Evolutionary conservation across 2,888 invertebrate species (phyloP), one percentile per base, ranked within the genome.

Genomic region (Epiblema foenella): DNA sequence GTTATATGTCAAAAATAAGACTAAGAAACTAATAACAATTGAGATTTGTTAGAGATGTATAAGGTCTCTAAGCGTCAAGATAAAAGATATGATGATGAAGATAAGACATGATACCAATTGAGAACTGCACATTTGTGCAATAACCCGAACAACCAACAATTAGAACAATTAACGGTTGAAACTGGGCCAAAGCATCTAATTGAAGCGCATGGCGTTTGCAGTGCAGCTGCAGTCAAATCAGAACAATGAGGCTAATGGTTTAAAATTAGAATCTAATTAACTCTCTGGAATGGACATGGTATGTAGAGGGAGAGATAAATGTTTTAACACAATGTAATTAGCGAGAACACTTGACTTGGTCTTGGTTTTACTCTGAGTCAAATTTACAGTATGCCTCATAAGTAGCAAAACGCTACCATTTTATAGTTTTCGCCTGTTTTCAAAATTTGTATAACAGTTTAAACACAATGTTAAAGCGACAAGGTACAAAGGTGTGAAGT

Each of bases 141-240:
- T 33, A 65, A 58, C 18, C 42, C 39, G 46, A 1, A n/a, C 46
- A 15, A 42, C 29, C 15, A 62, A 54, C 60, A 70, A 70, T 65
- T 70, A 39, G 54, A 42, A 18, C 49, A 71, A 62, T 67, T 67
- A 71, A 24, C 60, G 11, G 17, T 52, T 42, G 8, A 65, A 65
- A 69, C 58, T 69, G 58, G 69, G 64, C 18, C 69, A 57, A 69
- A 69, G 58, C 52, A 24, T 39, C 37, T 57, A 64, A 63, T 69
- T 66, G 20, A 18, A 20, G 20, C 15, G 17, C 20, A 57, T 39
- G 24, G 18, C 39, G 9, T 18, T 62, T 46, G 59, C 60, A 18
- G 33, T 46, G 59, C 60, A 18, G 33, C n/a, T 24, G 29, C 17
- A 49, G 29, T 33, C 12, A 56, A 68, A 68, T 62, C 68, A 49